Percentiles rank a stretch among this genome's conserved stretches.
Evolutionary conservation across 2,888 invertebrate species (phyloP).

Genomic region (Erebia palarica): DNA sequence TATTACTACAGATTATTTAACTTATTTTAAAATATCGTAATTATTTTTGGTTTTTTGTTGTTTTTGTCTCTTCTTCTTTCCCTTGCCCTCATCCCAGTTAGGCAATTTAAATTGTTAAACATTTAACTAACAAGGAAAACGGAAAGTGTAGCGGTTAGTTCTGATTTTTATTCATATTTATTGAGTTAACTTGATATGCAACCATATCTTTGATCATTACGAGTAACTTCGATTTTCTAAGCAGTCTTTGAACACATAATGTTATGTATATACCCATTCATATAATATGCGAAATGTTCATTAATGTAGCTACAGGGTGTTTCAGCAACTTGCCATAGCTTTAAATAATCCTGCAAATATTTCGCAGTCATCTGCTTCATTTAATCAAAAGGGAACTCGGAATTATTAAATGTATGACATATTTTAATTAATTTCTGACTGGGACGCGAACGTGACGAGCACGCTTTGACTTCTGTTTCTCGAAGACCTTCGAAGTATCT

Average conservation of each 20-base stretch:
- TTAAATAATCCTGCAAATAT: conserved; percentile 33
- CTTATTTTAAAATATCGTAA: too few species aligned
- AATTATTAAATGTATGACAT: conserved; percentile 43
- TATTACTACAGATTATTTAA: too few species aligned
- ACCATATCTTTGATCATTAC: too few species aligned
- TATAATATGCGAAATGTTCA: conserved; percentile 4
- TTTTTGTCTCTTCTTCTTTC: too few species aligned
- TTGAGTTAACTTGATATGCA: too few species aligned
- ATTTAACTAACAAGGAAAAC: too few species aligned
- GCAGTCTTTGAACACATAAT: background rate
- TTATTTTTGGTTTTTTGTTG: too few species aligned
- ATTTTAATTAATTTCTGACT: conserved; percentile 46
- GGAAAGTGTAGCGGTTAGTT: too few species aligned
- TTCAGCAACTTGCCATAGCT: conserved; percentile 29
- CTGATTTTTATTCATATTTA: too few species aligned
- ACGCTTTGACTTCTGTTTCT: conserved; percentile 11
- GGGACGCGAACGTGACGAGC: conserved; percentile 35
- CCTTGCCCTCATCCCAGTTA: too few species aligned
- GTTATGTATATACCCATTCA: background rate
- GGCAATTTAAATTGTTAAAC: too few species aligned
- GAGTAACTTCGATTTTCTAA: background rate
- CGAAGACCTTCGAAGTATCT: conserved; percentile 22
- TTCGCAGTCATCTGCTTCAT: conserved; percentile 32
- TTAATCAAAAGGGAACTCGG: conserved; percentile 41
- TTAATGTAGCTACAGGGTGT: conserved; percentile 21